Conservation (phyloP, 2,888 invertebrate genomes). For the Clanis bilineata region DNA sequence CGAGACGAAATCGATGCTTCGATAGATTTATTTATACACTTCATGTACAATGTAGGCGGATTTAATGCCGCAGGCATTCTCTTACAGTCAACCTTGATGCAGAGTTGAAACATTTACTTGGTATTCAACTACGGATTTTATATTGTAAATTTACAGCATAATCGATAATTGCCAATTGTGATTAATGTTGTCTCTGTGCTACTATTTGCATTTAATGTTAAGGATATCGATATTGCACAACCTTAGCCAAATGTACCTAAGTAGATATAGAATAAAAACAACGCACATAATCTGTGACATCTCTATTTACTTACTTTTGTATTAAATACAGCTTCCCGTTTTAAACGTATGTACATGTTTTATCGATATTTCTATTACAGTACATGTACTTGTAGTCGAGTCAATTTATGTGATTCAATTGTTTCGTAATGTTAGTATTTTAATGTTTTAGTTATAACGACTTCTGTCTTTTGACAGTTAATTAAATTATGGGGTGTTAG, state of each 20-base stretch:
- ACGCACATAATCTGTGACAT: conserved; percentile 9
- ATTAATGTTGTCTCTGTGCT: background rate
- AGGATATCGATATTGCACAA: background rate
- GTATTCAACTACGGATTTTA: too few relatives aligned
- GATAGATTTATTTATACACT: too few relatives aligned
- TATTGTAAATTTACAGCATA: background rate
- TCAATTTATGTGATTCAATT: background rate
- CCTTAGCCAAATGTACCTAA: background rate
- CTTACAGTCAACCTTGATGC: too few relatives aligned
- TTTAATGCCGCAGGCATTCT: too few relatives aligned
- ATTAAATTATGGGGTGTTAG: background rate
- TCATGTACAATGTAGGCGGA: too few relatives aligned
- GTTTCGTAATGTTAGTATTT: background rate
- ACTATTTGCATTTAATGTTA: background rate
- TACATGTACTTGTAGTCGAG: background rate
- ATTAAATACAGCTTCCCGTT: background rate
- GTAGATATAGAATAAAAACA: background rate
- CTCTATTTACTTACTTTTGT: background rate
- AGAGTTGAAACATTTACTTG: too few relatives aligned
- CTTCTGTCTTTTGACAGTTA: background rate
- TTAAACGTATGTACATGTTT: background rate
- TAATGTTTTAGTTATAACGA: background rate
- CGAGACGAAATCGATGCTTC: too few relatives aligned
- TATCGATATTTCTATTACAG: background rate
- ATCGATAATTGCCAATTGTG: background rate